Conservation (phyloP, 1,140 invertebrate genomes). For the Dendrolimus punctatus region DNA sequence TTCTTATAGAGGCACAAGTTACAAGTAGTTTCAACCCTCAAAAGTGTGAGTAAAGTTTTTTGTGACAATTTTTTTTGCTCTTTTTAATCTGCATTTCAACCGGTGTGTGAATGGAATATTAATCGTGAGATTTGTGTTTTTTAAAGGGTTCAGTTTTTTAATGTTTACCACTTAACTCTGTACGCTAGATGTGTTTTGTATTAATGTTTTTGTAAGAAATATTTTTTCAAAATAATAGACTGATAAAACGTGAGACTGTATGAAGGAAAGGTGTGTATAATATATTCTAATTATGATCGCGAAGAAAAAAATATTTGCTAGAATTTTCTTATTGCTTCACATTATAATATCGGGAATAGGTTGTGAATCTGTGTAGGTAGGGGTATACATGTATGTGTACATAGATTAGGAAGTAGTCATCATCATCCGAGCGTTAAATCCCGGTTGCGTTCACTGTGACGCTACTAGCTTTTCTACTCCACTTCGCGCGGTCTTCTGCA, state of each 20-base stretch:
- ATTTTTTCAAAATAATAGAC: conserved; percentile 18
- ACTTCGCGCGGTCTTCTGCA: too few species aligned
- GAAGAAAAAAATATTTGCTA: too few species aligned
- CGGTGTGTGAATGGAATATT: conserved; percentile 37
- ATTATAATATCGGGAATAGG: too few species aligned
- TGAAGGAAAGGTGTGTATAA: background rate
- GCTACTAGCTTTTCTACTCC: too few species aligned
- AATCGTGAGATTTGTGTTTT: conserved; percentile 36
- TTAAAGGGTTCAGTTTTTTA: conserved; percentile 24
- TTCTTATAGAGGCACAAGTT: background rate
- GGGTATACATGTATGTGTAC: too few species aligned
- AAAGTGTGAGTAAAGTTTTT: conserved; percentile 1
- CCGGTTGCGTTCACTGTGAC: too few species aligned
- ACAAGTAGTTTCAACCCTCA: background rate
- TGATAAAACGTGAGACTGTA: too few species aligned
- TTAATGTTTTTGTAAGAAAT: conserved; percentile 15
- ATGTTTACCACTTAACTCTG: conserved; percentile 52
- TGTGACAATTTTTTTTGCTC: conserved; percentile 8
- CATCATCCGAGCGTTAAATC: too few species aligned
- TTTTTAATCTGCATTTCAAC: conserved; percentile 26
- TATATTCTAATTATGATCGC: too few species aligned
- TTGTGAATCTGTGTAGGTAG: too few species aligned
- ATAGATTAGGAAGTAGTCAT: too few species aligned
- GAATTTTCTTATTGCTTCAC: too few species aligned
- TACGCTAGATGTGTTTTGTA: conserved; percentile 52